Percentiles rank a stretch among this genome's conserved stretches.
These are phyloP conservation scores for Anomalospiza imberbis DNA, from an alignment of 2,797 vertebrate genomes.

Conservation along the genomic window DNA sequence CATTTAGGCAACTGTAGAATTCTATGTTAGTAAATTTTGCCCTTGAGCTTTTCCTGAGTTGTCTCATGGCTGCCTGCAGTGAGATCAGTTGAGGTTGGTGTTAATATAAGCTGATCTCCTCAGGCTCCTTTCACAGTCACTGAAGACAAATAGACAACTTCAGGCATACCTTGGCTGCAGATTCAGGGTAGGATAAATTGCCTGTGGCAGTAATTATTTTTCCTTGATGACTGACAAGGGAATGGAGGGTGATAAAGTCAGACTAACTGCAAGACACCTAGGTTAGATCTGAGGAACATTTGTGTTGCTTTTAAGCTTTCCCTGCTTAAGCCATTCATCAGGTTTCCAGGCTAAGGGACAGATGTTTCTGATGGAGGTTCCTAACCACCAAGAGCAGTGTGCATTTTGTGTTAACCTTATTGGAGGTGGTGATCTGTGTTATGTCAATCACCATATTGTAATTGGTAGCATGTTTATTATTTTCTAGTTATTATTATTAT, in stretches of 20 bases:
- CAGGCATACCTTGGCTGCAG: background rate
- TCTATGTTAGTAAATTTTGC: background rate
- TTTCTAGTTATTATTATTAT: background rate
- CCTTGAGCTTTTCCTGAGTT: background rate
- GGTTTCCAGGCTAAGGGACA: background rate
- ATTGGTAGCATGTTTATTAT: background rate
- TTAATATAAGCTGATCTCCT: background rate
- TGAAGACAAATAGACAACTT: background rate
- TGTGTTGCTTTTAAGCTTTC: background rate
- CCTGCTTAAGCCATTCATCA: background rate
- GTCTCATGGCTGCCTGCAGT: background rate
- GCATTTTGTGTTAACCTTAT: background rate
- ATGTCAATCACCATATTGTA: background rate
- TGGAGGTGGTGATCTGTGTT: background rate
- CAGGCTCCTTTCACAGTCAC: background rate
- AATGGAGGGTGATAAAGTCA: background rate
- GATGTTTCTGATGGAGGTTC: background rate
- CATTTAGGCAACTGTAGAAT: background rate
- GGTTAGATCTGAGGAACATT: background rate
- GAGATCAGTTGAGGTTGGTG: background rate
- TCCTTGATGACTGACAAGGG: background rate
- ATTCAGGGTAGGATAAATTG: background rate
- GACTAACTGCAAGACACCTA: background rate
- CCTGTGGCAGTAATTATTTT: background rate
- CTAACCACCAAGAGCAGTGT: fast-evolving